Conservation (phyloP, 2,888 invertebrate species). For the Lissonota sp. region DNA sequence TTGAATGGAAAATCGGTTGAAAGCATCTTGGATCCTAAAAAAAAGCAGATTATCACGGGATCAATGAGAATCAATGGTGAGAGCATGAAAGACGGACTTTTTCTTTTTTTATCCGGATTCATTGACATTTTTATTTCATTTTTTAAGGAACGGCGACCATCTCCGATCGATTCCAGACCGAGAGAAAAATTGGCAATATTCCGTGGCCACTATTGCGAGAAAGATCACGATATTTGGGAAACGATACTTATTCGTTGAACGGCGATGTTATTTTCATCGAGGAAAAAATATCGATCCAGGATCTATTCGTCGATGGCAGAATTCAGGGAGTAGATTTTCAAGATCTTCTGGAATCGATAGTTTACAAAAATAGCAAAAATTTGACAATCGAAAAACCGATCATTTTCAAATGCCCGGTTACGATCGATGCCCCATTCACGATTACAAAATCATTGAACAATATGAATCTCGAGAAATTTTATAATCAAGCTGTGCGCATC, state of each 20-base stretch:
- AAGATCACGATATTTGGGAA: conserved; percentile 60
- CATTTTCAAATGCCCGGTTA: conserved; percentile 68
- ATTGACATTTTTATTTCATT: conserved; percentile 10
- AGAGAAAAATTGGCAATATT: conserved; percentile 70
- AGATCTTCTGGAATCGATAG: conserved; percentile 66
- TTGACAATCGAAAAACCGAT: conserved; percentile 70
- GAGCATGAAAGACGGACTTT: neutral
- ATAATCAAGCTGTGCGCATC: conserved; percentile 70
- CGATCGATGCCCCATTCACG: conserved; percentile 64
- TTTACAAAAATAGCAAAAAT: conserved; percentile 66
- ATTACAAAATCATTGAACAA: conserved; percentile 71
- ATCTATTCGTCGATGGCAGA: conserved; percentile 64
- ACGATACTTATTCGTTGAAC: conserved; percentile 61
- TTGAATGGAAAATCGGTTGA: conserved; percentile 71
- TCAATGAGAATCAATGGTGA: conserved; percentile 72
- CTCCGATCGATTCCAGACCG: conserved; percentile 65
- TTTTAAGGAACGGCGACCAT: conserved; percentile 70
- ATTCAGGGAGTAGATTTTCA: conserved; percentile 66
- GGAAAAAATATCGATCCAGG: conserved; percentile 55
- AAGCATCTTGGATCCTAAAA: conserved; percentile 68
- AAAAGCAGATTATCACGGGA: conserved; percentile 72
- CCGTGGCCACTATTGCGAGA: conserved; percentile 59
- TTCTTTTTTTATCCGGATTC: conserved; percentile 9
- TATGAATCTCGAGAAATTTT: conserved; percentile 71
- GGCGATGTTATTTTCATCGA: conserved; percentile 67